A percentile compares a stretch with the other conserved stretches of the same genome.
Evolutionary conservation across 2,113 vertebrate genomes (phyloP).

Genomic region (Noturus placidus): DNA sequence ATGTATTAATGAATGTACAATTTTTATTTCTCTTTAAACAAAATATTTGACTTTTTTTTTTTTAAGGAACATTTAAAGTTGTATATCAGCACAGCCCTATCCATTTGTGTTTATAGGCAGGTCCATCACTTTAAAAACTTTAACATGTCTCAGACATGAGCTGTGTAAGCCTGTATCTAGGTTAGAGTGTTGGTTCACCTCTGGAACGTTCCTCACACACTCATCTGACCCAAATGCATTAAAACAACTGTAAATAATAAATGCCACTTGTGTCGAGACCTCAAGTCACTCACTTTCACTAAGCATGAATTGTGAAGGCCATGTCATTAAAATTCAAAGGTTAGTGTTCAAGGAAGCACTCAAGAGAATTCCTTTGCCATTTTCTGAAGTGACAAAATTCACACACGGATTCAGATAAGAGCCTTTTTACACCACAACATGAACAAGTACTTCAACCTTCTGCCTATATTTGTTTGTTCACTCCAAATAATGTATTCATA

Average conservation of each 20-base stretch:
- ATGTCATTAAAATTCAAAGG: constrained; percentile 52
- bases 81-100: neutral
- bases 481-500: neutral
- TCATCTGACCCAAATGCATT: constrained; percentile 9
- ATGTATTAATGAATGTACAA: too few species aligned
- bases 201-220: constrained; percentile 21
- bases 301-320: constrained; percentile 28
- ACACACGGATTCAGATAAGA: neutral
- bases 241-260: constrained; percentile 33
- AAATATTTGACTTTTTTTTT: too few species aligned
- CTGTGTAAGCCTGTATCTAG: neutral
- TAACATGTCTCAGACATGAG: neutral
- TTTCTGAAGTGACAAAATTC: neutral
- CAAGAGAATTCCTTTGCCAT: neutral
- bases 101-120: neutral
- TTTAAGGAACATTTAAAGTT: too few species aligned
- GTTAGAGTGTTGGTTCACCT: neutral
- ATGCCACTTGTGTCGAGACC: constrained; percentile 44
- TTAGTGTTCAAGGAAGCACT: neutral
- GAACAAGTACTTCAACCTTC: neutral
- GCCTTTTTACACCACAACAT: neutral
- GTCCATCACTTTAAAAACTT: neutral
- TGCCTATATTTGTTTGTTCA: neutral
- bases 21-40: too few species aligned
- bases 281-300: constrained; percentile 36